A percentile compares a stretch with the other conserved stretches of the same genome.
Evolutionary conservation across 2,888 invertebrate genomes (phyloP).

Genomic region (Heteromurus nitidus): DNA sequence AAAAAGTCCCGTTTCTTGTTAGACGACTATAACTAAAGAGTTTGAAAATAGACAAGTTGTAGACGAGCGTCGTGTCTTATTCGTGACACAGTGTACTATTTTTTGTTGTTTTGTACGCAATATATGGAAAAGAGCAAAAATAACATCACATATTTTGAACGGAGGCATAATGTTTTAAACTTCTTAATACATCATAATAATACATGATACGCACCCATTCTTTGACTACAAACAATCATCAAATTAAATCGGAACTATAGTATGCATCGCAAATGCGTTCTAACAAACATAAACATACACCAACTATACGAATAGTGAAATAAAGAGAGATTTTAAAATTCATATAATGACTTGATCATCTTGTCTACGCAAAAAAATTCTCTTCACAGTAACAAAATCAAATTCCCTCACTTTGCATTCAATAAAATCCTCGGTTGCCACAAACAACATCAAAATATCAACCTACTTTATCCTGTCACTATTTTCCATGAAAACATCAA

Average conservation of each 20-base stretch:
- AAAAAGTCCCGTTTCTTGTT: no score
- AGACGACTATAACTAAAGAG: background rate
- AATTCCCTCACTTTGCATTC: background rate
- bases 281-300: no score
- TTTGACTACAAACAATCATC: background rate
- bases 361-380: background rate
- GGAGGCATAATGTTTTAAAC: background rate
- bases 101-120: background rate
- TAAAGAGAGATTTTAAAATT: background rate
- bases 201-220: background rate
- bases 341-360: background rate
- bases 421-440: no score
- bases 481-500: no score
- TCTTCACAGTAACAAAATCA: background rate
- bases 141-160: background rate
- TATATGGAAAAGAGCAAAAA: background rate
- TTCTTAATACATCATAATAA: background rate
- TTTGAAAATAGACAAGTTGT: background rate
- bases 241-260: background rate
- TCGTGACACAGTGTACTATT: background rate
- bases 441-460: no score
- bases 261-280: conserved; percentile 5
- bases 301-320: background rate
- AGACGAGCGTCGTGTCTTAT: background rate
- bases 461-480: no score